Conservation (phyloP, 2,888 invertebrate genomes). For the Ptychoptera albimana region DNA sequence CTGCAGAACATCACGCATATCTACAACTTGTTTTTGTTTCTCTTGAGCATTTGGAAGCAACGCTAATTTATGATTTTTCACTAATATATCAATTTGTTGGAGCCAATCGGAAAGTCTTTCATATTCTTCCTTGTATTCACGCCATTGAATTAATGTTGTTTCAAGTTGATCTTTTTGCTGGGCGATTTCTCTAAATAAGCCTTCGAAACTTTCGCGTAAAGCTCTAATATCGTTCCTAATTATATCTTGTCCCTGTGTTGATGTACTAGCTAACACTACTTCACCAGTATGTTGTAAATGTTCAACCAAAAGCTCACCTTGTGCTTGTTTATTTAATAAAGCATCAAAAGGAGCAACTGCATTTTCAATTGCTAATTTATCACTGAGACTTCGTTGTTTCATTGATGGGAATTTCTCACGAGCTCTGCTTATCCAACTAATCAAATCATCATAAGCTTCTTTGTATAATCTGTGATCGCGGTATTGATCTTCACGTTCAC, state of each 20-base stretch:
- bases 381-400: conserved; percentile 68
- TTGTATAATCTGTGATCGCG: conserved; percentile 79
- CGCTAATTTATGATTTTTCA: conserved; percentile 78
- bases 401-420: conserved; percentile 79
- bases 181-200: conserved; percentile 69
- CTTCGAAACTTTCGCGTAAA: conserved; percentile 67
- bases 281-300: conserved; percentile 77
- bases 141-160: conserved; percentile 66
- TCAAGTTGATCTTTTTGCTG: conserved; percentile 73
- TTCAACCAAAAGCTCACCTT: conserved; percentile 75
- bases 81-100: conserved; percentile 79
- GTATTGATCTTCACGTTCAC: conserved; percentile 71
- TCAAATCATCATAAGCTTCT: conserved; percentile 79
- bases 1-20: conserved; percentile 60
- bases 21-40: conserved; percentile 69
- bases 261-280: conserved; percentile 71
- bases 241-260: conserved; percentile 57
- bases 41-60: conserved; percentile 63
- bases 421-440: conserved; percentile 73
- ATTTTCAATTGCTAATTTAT: conserved; percentile 76
- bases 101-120: conserved; percentile 84
- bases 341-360: conserved; percentile 77
- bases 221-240: conserved; percentile 77
- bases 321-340: conserved; percentile 74
- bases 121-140: conserved; percentile 84